A percentile compares a stretch with the other conserved stretches of the same genome.
phyloP scores from a whole-genome alignment of 2,797 vertebrate genomes.

The Lepus townsendii region DNA sequence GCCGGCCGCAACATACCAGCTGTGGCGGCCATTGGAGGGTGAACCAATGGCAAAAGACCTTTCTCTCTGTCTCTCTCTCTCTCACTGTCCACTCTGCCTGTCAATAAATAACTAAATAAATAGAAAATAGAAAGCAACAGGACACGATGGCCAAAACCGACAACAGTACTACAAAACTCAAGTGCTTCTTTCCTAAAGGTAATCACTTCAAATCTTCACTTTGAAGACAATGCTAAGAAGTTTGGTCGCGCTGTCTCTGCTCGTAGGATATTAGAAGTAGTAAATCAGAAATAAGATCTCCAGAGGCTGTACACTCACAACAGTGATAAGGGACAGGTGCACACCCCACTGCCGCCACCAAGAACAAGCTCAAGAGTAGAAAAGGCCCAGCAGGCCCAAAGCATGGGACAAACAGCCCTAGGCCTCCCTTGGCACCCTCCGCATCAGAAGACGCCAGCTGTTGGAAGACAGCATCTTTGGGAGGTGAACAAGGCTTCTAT shows the following conservation, averaged over 20 bases:
- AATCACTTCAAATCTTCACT: neutral
- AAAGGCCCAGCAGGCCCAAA: neutral
- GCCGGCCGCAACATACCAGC: too few relatives aligned
- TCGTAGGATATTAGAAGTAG: neutral
- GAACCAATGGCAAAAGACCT: too few relatives aligned
- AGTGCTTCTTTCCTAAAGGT: neutral
- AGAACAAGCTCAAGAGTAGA: neutral
- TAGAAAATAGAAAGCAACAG: too few relatives aligned
- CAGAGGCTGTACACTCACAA: neutral
- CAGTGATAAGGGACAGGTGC: neutral
- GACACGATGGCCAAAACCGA: neutral
- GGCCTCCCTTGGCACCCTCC: neutral
- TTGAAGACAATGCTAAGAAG: conserved; percentile 14
- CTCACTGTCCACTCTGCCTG: too few relatives aligned
- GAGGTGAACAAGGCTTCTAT: neutral
- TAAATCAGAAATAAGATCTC: neutral
- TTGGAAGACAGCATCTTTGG: neutral
- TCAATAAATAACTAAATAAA: too few relatives aligned
- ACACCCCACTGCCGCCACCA: neutral
- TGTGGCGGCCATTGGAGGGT: too few relatives aligned
- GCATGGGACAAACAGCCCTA: neutral
- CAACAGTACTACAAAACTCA: neutral
- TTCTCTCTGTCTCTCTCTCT: too few relatives aligned
- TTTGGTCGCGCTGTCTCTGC: neutral
- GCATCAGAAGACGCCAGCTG: neutral